Evolutionary conservation across 2,888 invertebrate genomes (phyloP), one percentile per base, ranked within the genome.

Genomic region (Microctonus aethiopoides): DNA sequence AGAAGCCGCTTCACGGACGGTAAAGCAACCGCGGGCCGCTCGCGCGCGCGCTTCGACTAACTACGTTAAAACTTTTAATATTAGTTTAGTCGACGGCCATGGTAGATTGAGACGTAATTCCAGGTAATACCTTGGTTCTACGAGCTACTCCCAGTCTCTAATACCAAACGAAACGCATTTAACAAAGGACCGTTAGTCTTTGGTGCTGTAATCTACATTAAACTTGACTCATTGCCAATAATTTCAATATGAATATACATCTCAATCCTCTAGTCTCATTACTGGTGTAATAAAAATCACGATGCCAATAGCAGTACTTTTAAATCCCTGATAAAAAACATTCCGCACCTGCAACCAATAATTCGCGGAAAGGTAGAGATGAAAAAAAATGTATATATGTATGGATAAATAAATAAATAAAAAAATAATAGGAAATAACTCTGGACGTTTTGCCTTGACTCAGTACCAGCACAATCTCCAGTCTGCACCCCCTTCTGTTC

Each of bases 11-110:
- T 83, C 84, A 82, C 78, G 83, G 82, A 81, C 82, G 82, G 83
- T 83, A 84, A 84, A 84, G 84, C 83, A 83, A 85, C 84, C 83
- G 82, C 84, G 84, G 82, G 80, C 83, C 80, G 79, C 79, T 81
- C 72, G 61, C 70, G 39, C 67, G 60, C 59, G 36, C 67, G 51
- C 59, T 29, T 52, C 65, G 56, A 80, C 82, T 86, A 86, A 86
- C 86, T 84, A 85, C 83, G 86, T 86, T 86, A 86, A 86, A 86
- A 86, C 82, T 86, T 86, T 86, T 86, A 86, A 86, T 86, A 86
- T 86, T 86, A 86, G 86, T 86, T 86, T 86, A 86, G 86, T 86
- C 85, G 84, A 84, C 79, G 84, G 85, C 84, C 85, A 84, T 81
- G 86, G 84, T 86, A 86, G 85, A 86, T 86, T 85, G 86, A 86